A percentile compares a stretch with the other conserved stretches of the same genome.
Conservation (phyloP, 2,888 invertebrate genomes). For the Empis stercorea region DNA sequence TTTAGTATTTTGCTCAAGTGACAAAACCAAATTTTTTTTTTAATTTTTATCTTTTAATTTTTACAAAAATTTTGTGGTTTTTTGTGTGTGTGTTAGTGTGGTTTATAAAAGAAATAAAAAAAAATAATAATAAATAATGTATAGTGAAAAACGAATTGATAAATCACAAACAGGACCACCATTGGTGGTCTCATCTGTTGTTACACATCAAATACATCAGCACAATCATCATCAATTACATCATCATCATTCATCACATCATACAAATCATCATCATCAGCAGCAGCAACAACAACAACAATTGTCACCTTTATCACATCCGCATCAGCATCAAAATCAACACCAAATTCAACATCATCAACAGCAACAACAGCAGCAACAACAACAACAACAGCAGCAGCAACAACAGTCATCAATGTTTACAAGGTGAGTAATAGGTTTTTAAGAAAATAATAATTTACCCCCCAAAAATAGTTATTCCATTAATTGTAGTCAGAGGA, state of each 20-base stretch:
- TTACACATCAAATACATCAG: not conserved
- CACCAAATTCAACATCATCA: not conserved
- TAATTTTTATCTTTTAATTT: not conserved
- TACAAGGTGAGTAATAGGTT: no score
- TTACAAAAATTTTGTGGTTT: not conserved
- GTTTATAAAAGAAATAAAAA: not conserved
- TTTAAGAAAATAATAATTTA: no score
- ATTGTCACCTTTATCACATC: not conserved
- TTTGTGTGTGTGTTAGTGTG: not conserved
- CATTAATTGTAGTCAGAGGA: no score
- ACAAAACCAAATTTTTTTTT: no score
- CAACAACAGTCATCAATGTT: not conserved
- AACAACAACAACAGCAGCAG: not conserved
- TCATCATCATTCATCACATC: not conserved
- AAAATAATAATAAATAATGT: not conserved
- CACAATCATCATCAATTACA: not conserved
- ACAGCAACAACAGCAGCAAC: no score
- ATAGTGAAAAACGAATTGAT: not conserved
- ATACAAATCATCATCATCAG: not conserved
- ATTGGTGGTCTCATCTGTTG: not conserved
- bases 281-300: not conserved
- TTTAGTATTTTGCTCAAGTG: no score
- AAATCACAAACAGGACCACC: not conserved
- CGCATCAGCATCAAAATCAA: not conserved
- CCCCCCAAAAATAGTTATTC: no score